These are phyloP conservation scores for Aulostomus chinensis DNA, from an alignment of 2,797 vertebrate species.

Conservation along the genomic window DNA sequence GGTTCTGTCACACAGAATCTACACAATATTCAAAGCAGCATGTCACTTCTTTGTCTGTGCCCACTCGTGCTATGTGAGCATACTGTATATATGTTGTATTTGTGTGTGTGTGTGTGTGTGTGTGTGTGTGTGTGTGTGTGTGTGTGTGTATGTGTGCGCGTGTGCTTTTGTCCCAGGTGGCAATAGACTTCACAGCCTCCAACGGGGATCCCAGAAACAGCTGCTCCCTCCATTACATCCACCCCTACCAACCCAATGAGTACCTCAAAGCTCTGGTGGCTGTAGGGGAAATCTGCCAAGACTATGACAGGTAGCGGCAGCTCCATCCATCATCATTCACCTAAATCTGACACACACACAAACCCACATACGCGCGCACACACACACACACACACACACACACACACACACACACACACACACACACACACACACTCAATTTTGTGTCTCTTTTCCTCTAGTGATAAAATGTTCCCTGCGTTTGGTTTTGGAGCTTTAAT, in stretches of 20 bases:
- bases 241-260: constrained; percentile 98
- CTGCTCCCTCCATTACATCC: constrained; percentile 99
- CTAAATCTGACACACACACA: constrained; percentile 12
- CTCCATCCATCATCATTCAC: constrained; percentile 27
- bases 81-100: background rate
- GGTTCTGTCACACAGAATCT: constrained; percentile 66
- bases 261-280: constrained; percentile 97
- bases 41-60: constrained; percentile 11
- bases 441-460: constrained; percentile 56
- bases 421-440: background rate
- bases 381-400: background rate
- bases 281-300: constrained; percentile 98
- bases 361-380: too few species aligned
- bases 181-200: constrained; percentile 98
- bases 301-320: constrained; percentile 92
- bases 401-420: constrained; percentile 4
- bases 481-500: constrained; percentile 98
- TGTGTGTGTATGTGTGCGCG: constrained; percentile 4
- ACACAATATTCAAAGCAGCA: constrained; percentile 22
- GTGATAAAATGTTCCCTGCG: constrained; percentile 99
- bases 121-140: constrained; percentile 7
- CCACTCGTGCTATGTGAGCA: constrained; percentile 1
- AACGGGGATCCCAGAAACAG: constrained; percentile 98
- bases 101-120: constrained; percentile 11
- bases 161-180: constrained; percentile 83